Evolutionary conservation across 2,113 vertebrate species (phyloP).

Genomic region (Sebastes fasciatus): DNA sequence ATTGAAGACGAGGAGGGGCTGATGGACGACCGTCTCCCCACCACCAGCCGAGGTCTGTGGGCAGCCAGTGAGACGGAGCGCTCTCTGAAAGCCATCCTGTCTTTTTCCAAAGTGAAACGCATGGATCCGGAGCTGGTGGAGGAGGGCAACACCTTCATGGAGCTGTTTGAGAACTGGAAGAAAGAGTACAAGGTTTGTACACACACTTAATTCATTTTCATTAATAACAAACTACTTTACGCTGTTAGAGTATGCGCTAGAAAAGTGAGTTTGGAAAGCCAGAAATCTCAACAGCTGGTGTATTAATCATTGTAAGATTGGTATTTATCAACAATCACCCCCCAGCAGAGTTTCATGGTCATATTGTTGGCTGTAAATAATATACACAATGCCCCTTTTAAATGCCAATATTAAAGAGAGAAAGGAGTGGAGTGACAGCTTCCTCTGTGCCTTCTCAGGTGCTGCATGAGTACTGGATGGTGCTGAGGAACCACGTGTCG

Average conservation of each 20-base stretch:
- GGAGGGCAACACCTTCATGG: constrained; percentile 93
- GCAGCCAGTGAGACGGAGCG: constrained; percentile 95
- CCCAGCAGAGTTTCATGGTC: not conserved
- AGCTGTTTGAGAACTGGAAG: constrained; percentile 97
- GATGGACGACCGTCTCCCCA: constrained; percentile 94
- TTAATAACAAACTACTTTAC: not conserved
- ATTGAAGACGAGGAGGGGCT: constrained; percentile 97
- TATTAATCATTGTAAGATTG: not conserved
- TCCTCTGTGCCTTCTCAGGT: constrained; percentile 79
- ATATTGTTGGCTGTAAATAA: too few relatives aligned
- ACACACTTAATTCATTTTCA: not conserved
- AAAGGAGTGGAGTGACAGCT: not conserved
- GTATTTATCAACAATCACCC: not conserved
- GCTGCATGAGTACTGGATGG: constrained; percentile 99
- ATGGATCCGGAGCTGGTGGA: constrained; percentile 89
- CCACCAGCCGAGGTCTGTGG: constrained; percentile 96
- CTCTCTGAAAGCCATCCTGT: constrained; percentile 91
- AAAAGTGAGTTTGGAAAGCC: not conserved
- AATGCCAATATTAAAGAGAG: not conserved
- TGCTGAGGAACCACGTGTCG: constrained; percentile 94
- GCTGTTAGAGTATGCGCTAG: not conserved
- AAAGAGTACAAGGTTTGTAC: constrained; percentile 96
- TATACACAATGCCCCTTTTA: not conserved
- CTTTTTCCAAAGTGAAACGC: constrained; percentile 92
- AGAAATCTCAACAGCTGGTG: not conserved